Base-by-base conservation (phyloP, 2,113 vertebrate species). In the Notothenia coriiceps region DNA sequence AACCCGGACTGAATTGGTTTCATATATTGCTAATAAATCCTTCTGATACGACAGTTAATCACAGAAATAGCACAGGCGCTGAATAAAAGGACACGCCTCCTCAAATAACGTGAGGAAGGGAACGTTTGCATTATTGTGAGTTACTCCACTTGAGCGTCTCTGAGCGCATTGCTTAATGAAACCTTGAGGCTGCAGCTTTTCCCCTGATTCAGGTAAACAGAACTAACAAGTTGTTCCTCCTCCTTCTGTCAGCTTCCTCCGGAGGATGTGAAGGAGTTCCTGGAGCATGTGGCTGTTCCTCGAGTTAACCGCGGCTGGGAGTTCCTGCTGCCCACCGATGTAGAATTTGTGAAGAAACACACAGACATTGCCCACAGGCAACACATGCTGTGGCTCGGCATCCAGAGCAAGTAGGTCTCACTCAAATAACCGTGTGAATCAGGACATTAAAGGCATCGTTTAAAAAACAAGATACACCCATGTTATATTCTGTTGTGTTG, bases 211-310 rank as follows among this genome's bases (percentile, higher is more conserved):
- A 52, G 22, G 22, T 52, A 74, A 84, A 84, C 20, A 8, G 2
- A 15, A 46, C 64, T 72, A 72, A 83, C 57, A 2, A 2, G 3
- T 43, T 15, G 65, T 63, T 78, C 78, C 64, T 2, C 0, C 1
- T 51, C 69, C 51, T 51, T n/a, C 46, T 13, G 6, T 6, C 79
- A 99, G 98, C 97, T 99, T 82, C 97, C 97, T 29, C 96, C 97
- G 0, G 98, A 99, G 91, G 98, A 99, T 0, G 98, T 99, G 86
- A 99, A 98, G 88, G 98, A 99, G 87, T 98, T 99, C 76, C 90
- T 99, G 85, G 98, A 99, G 86, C 98, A 99, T 60, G 97, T 99
- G 94, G 95, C 98, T 0, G 90, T 94, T 50, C 96, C 98, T 59
- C 95, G 97, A 57, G 86, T 98, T 88, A 98, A 98, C 93, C 95